Evolutionary conservation across 92 coral and sea anemone genomes (phyloP), one percentile per base, ranked within the genome.

Genomic region (Parazoanthus darwini): DNA sequence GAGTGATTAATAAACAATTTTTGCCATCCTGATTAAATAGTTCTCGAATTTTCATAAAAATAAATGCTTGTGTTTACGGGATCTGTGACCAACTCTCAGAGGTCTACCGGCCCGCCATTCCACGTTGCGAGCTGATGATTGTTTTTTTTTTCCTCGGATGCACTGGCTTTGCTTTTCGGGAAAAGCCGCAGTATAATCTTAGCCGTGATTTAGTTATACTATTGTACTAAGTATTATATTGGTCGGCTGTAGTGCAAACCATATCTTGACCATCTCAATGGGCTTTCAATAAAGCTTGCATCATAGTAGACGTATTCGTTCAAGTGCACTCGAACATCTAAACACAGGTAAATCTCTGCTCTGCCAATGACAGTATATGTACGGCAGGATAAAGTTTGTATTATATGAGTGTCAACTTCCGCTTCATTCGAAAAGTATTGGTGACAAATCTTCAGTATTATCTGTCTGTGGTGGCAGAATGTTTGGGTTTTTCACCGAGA

Each of bases 251-350:
- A 76, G 82, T 77, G 89, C 76, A 72, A 84, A 43, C 83, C 92
- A 86, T 92, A 92, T 92, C 94, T 86, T 72, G 77, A 54, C 25
- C 66, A 91, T 80, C 88, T 89, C 90, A 86, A 89, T 87, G 88
- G 50, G 87, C 63, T 80, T 80, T 85, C 79, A 84, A 84, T 89
- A 65, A 89, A 85, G 46, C 82, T 85, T 46, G 72, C 75, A 70
- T 73, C 89, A 25, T 68, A 26, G 42, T 13, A 29, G 79, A 84
- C 79, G 87, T 71, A 48, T 84, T 84, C 35, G 66, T 56, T 70
- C 66, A 26, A 44, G 67, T 70, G 79, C 68, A 20, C 22, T 71
- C 87, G 25, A 80, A 80, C 73, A 54, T 80, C 70, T 8, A 56
- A 29, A 80, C 16, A 44, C 78, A 46, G 42, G 75, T 66, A 70